Evolutionary conservation across 2,113 vertebrate species (phyloP).

Genomic region (Nerophis ophidion): DNA sequence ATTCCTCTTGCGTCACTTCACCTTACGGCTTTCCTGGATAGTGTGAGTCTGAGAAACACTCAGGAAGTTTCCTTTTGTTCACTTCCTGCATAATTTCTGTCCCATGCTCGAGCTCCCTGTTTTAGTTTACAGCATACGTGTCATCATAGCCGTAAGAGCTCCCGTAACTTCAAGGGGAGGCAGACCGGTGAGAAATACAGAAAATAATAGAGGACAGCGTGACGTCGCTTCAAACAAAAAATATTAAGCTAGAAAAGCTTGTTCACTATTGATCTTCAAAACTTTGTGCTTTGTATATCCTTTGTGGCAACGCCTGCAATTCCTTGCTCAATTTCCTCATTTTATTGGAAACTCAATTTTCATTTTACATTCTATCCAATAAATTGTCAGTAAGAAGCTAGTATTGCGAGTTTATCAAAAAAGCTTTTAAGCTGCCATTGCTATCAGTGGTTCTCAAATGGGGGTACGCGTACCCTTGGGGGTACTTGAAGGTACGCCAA

Average conservation of each 20-base stretch:
- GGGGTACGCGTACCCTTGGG: too few relatives aligned
- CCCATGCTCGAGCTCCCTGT: conserved; percentile 14
- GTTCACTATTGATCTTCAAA: conserved; percentile 5
- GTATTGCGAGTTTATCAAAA: conserved; percentile 23
- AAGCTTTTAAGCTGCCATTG: conserved; percentile 21
- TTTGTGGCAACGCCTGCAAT: not conserved
- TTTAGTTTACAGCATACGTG: conserved; percentile 35
- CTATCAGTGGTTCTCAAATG: too few relatives aligned
- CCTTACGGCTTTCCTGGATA: conserved; percentile 34
- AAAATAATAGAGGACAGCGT: conserved; percentile 40
- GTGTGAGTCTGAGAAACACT: not conserved
- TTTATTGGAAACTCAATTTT: conserved; percentile 3
- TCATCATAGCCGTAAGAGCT: conserved; percentile 24
- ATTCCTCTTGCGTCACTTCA: conserved; percentile 2
- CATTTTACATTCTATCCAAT: conserved; percentile 15
- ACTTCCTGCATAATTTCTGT: conserved; percentile 37
- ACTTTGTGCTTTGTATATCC: conserved; percentile 1
- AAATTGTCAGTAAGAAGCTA: conserved; percentile 8
- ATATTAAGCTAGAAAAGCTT: conserved; percentile 3
- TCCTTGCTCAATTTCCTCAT: not conserved
- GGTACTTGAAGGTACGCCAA: too few relatives aligned
- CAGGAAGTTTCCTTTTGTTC: conserved; percentile 42
- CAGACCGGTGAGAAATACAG: conserved; percentile 10
- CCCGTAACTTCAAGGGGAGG: conserved; percentile 12
- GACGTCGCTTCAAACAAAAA: conserved; percentile 27